phyloP scores from a whole-genome alignment of 2,113 vertebrate genomes.

The Eurystomus gularis region DNA sequence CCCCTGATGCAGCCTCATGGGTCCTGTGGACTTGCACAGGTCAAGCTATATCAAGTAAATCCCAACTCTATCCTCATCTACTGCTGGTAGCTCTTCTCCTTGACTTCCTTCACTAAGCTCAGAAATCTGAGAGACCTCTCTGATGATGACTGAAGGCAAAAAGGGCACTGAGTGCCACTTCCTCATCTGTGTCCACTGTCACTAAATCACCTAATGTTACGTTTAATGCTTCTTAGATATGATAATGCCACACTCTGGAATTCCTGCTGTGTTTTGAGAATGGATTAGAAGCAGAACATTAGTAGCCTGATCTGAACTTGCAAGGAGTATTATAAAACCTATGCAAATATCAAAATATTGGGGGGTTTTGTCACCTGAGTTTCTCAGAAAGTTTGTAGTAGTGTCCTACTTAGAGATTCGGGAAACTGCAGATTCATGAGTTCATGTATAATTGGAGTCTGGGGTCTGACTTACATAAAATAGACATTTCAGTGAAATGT shows the following conservation, averaged over 20 bases:
- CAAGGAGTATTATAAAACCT: background rate
- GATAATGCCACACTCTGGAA: background rate
- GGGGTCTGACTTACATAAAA: background rate
- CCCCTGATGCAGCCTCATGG: background rate
- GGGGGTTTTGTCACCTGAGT: fast-evolving
- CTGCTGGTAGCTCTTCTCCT: background rate
- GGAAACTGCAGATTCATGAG: background rate
- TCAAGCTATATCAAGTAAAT: background rate
- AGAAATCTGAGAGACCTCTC: background rate
- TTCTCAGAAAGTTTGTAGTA: background rate
- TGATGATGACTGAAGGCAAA: background rate
- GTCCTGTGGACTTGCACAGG: fast-evolving
- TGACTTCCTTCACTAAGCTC: too few relatives aligned
- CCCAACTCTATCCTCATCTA: background rate
- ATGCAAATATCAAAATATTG: background rate
- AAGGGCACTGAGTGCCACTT: background rate
- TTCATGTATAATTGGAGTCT: background rate
- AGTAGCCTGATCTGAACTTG: background rate
- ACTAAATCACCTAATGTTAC: background rate
- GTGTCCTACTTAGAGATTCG: background rate
- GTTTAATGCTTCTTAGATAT: background rate
- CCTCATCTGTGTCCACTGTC: too few relatives aligned
- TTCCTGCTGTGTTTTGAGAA: background rate
- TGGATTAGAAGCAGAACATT: background rate
- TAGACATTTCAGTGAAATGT: background rate